Conservation (phyloP, 1,140 invertebrate species). For the Penaeus chinensis region DNA sequence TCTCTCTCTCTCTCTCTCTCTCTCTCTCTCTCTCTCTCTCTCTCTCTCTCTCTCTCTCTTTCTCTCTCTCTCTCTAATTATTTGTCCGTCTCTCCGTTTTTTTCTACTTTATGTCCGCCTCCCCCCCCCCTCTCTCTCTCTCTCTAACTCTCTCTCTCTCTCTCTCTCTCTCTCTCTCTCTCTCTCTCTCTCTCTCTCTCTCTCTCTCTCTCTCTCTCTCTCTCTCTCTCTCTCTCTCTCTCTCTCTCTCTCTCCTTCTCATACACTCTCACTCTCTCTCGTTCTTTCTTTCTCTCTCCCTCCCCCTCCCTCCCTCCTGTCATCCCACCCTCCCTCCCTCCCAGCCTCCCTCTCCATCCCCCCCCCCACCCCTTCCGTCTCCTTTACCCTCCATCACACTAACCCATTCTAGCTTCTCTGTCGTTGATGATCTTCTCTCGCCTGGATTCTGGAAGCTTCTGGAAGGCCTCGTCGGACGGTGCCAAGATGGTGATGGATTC, state of each 20-base stretch:
- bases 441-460: constrained; percentile 68
- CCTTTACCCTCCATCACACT: not conserved
- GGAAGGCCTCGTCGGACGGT: constrained; percentile 75
- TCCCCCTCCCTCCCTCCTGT: not conserved
- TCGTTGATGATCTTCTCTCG: constrained; percentile 68
- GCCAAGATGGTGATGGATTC: constrained; percentile 74
- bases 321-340: not conserved
- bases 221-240: no score
- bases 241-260: no score
- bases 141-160: no score
- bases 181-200: no score
- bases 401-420: constrained; percentile 67
- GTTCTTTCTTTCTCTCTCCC: not conserved
- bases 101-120: no score
- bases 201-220: no score
- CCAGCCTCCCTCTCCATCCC: not conserved
- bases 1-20: not conserved
- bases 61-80: not conserved
- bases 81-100: no score
- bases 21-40: not conserved
- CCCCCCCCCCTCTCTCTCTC: no score
- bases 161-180: no score
- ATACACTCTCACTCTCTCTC: no score
- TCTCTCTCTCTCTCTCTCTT: not conserved
- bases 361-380: no score